Conservation (phyloP, 2,888 invertebrate genomes). For the Disparrhopalites patrizii region DNA sequence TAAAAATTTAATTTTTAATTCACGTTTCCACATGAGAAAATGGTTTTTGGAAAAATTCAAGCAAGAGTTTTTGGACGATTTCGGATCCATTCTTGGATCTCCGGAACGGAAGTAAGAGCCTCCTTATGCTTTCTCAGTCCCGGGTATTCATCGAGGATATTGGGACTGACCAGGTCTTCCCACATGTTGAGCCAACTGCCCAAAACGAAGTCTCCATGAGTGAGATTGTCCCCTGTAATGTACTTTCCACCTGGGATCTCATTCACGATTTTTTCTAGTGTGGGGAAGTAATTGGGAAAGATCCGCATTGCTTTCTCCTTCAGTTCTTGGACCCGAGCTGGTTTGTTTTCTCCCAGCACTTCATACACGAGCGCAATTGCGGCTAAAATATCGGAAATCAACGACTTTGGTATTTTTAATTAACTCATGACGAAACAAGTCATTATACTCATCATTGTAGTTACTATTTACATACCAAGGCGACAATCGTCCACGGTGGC, state of each 20-base stretch:
- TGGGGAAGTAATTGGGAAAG: constrained; percentile 1
- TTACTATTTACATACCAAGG: no score
- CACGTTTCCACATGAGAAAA: no score
- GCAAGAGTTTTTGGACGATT: constrained; percentile 5
- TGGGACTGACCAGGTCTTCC: not conserved
- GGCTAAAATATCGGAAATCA: not conserved
- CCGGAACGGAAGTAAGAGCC: not conserved
- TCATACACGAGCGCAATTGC: not conserved
- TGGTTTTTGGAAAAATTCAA: no score
- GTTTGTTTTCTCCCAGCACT: not conserved
- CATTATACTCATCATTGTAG: no score
- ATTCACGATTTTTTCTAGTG: not conserved
- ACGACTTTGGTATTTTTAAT: no score
- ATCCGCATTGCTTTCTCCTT: not conserved
- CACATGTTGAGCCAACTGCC: constrained; percentile 13
- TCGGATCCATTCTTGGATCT: constrained; percentile 7
- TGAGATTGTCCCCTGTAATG: constrained; percentile 10
- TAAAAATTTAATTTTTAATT: no score
- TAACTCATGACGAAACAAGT: no score
- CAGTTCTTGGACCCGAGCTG: not conserved
- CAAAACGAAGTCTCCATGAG: constrained; percentile 19
- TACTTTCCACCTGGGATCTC: not conserved
- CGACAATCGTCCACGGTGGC: constrained; percentile 49
- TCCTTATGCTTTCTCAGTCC: not conserved
- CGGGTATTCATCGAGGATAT: constrained; percentile 5